Evolutionary conservation across 2,888 invertebrate species (phyloP), one percentile per base, ranked within the genome.

Genomic region (Acanthosoma haemorrhoidale): DNA sequence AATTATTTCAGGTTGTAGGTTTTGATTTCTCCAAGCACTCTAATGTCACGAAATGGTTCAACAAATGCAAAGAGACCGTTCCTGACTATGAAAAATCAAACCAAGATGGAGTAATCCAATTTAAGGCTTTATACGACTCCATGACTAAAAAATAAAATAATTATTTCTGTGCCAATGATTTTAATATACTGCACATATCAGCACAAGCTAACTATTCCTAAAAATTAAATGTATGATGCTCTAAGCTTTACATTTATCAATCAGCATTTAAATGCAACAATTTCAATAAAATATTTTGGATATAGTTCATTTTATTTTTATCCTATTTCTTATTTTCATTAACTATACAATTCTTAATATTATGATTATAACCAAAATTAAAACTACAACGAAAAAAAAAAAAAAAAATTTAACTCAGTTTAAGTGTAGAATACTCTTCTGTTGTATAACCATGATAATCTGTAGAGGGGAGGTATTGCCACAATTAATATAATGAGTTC

Each of bases 21-120:
- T 84, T 87, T 72, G 90, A 92, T 78, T 78, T 92, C 73, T 83
- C 84, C 77, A 86, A 87, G 76, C 90, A 85, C 80, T 79, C 84
- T 59, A 91, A 91, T 76, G 82, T 91, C 68, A 79, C 80, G 71
- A 88, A 82, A 68, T 89, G 88, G 88, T 82, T 82, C 75, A 81
- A 80, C 13, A 84, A 83, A 70, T 81, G 84, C 69, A 86, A 88
- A 79, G 78, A 80, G 13, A 83, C 84, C 18, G 82, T 84, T 38
- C 83, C 85, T 1, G 87, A 85, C 43, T 88, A 86, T 77, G 80
- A 80, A 11, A 81, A 82, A 70, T 75, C 76, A 4, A 82, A 82
- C 61, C 74, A 75, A 18, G 73, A 74, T 13, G 77, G 77, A 41
- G 74, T 71, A 5, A 72, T 75, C 13, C 70, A 64, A 9, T 77